Conservation (phyloP, 2,888 invertebrate species). For the Fragum whitleyi region DNA sequence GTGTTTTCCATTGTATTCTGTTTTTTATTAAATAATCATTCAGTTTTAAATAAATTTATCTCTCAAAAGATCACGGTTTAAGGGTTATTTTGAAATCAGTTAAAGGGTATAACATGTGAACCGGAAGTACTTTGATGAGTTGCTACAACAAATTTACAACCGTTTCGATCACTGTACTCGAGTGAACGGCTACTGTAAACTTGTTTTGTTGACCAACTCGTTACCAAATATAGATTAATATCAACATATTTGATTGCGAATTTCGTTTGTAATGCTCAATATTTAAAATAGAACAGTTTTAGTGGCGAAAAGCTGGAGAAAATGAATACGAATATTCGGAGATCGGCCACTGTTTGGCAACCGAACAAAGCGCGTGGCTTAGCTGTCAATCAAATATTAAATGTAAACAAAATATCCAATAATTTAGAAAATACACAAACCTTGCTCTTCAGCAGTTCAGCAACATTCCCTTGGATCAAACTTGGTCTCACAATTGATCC, state of each 20-base stretch:
- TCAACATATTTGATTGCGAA: background rate
- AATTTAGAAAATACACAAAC: constrained; percentile 57
- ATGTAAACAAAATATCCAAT: constrained; percentile 46
- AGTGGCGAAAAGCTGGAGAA: background rate
- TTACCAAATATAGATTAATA: background rate
- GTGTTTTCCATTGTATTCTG: too few relatives aligned
- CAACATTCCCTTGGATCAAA: constrained; percentile 64
- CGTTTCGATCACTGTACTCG: constrained; percentile 43
- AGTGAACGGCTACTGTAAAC: background rate
- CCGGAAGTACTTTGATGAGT: constrained; percentile 72
- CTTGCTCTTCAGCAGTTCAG: constrained; percentile 76
- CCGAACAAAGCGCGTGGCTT: constrained; percentile 42
- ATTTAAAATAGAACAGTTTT: too few relatives aligned
- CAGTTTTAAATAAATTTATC: too few relatives aligned
- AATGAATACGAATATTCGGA: constrained; percentile 31
- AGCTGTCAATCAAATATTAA: constrained; percentile 56
- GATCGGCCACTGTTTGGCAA: constrained; percentile 45
- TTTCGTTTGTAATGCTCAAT: background rate
- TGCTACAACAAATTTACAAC: constrained; percentile 81
- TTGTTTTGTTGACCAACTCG: background rate
- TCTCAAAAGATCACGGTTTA: too few relatives aligned
- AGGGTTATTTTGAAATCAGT: too few relatives aligned
- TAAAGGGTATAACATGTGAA: constrained; percentile 28
- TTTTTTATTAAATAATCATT: too few relatives aligned
- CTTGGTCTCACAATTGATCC: constrained; percentile 69